A percentile compares a stretch with the other conserved stretches of the same genome.
phyloP scores from a whole-genome alignment of 2,888 invertebrate genomes.

The Apotomis betuletana region DNA sequence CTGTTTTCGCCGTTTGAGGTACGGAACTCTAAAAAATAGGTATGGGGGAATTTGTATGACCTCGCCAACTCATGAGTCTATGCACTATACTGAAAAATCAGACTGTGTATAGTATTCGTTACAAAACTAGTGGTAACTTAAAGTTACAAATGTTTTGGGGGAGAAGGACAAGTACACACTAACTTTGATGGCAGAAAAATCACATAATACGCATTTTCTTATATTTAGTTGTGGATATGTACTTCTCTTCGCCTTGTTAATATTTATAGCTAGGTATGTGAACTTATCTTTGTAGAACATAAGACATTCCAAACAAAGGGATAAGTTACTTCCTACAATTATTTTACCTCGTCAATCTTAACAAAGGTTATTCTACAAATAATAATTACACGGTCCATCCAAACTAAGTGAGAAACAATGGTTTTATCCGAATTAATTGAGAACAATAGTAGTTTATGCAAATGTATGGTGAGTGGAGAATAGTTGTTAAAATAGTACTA shows the following conservation, averaged over 20 bases:
- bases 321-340: slow-evolving; percentile 34
- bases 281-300: slow-evolving; percentile 26
- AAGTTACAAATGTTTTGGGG: too few relatives aligned
- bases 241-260: background rate
- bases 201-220: too few relatives aligned
- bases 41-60: too few relatives aligned
- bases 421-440: slow-evolving; percentile 23
- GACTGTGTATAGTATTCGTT: too few relatives aligned
- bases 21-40: too few relatives aligned
- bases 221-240: too few relatives aligned
- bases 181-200: too few relatives aligned
- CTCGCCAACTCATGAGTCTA: too few relatives aligned
- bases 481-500: slow-evolving; percentile 3
- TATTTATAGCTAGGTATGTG: slow-evolving; percentile 11
- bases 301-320: slow-evolving; percentile 23
- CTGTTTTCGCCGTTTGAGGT: too few relatives aligned
- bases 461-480: slow-evolving; percentile 14
- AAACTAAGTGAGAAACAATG: slow-evolving; percentile 30
- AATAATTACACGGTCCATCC: slow-evolving; percentile 35
- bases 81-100: too few relatives aligned
- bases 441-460: slow-evolving; percentile 31
- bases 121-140: too few relatives aligned
- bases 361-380: slow-evolving; percentile 35
- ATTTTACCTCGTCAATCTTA: slow-evolving; percentile 23
- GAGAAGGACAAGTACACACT: too few relatives aligned